A percentile compares a stretch with the other conserved stretches of the same genome.
Evolutionary conservation across 2,888 invertebrate species (phyloP).

Genomic region (Tinea pellionella): DNA sequence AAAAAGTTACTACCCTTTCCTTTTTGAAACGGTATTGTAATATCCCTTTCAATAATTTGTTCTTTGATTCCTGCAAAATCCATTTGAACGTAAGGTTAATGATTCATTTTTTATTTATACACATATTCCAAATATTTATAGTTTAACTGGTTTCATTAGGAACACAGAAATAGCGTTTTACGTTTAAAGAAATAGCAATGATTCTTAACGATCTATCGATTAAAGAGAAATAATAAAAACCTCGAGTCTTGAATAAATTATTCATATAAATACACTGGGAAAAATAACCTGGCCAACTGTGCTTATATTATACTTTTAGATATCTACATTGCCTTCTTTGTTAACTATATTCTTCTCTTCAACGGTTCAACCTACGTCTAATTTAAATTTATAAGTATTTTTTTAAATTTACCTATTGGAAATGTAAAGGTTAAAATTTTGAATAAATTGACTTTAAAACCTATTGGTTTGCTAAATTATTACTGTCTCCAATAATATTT

Average conservation of each 20-base stretch:
- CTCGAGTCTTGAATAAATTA: slow-evolving; percentile 39
- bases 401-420: not conserved
- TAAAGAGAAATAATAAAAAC: not conserved
- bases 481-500: too few species aligned
- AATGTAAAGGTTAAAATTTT: not conserved
- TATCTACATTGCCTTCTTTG: slow-evolving; percentile 10
- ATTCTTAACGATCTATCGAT: not conserved
- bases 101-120: not conserved
- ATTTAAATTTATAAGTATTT: not conserved
- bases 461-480: too few species aligned
- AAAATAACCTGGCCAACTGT: slow-evolving; percentile 51
- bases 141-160: not conserved
- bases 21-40: not conserved
- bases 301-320: slow-evolving; percentile 60
- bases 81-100: not conserved
- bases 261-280: slow-evolving; percentile 53
- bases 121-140: not conserved
- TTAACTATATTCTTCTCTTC: slow-evolving; percentile 5
- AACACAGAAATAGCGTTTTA: too few species aligned
- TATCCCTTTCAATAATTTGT: not conserved
- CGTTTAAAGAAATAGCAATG: not conserved
- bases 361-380: not conserved
- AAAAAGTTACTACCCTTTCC: not conserved
- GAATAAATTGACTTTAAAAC: too few species aligned
- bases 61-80: not conserved